Percentiles rank a stretch among this genome's conserved stretches.
Conservation (phyloP, 2,888 invertebrate genomes). For the Diabrotica balteata region DNA sequence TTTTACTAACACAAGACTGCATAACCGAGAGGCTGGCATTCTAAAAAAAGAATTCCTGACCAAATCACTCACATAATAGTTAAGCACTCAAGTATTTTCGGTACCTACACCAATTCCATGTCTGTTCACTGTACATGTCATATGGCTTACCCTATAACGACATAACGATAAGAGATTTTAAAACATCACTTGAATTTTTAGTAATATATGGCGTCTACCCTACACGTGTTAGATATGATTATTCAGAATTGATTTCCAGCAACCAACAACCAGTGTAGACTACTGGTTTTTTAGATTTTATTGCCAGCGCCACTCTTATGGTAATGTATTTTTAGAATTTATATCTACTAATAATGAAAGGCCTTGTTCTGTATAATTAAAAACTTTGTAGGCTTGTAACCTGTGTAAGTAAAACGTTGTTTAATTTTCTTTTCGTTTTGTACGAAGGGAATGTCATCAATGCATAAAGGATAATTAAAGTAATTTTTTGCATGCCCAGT, state of each 20-base stretch:
- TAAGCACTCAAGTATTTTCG: too few species aligned
- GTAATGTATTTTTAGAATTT: slow-evolving; percentile 9
- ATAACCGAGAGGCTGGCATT: too few species aligned
- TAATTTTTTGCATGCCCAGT: too few species aligned
- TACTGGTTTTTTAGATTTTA: slow-evolving; percentile 11
- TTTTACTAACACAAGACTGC: too few species aligned
- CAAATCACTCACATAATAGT: too few species aligned
- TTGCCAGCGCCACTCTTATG: slow-evolving; percentile 4
- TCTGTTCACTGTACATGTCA: slow-evolving; percentile 11
- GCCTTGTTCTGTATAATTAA: slow-evolving; percentile 8
- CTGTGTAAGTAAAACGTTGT: too few species aligned
- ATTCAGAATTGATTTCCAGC: slow-evolving; percentile 9
- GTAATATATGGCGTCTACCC: slow-evolving; percentile 18
- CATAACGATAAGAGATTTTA: slow-evolving; percentile 11
- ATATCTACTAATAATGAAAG: slow-evolving; percentile 12
- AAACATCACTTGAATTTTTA: slow-evolving; percentile 16
- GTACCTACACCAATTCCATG: background rate
- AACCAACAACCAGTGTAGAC: slow-evolving; percentile 1
- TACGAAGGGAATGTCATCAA: too few species aligned
- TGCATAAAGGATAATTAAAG: too few species aligned
- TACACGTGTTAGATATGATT: slow-evolving; percentile 22
- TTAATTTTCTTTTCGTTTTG: too few species aligned
- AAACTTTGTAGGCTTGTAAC: background rate
- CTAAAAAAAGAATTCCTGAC: too few species aligned
- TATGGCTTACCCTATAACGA: slow-evolving; percentile 9